Evolutionary conservation across 2,888 invertebrate genomes (phyloP).

Genomic region (Erebia palarica): DNA sequence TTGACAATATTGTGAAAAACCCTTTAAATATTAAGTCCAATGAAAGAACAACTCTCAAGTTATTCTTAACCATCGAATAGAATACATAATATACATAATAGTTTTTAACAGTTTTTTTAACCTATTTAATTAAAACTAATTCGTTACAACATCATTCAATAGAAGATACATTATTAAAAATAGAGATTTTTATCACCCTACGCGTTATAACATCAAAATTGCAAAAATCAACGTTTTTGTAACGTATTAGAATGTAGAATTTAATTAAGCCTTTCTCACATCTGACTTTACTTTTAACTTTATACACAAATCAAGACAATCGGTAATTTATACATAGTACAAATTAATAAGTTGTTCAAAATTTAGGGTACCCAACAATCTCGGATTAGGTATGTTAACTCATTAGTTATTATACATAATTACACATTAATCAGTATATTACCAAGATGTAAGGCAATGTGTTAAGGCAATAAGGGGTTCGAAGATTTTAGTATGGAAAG

Average conservation of each 20-base stretch:
- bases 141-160: slow-evolving; percentile 50
- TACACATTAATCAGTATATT: not conserved
- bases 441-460: no score
- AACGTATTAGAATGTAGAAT: slow-evolving; percentile 40
- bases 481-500: no score
- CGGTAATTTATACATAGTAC: not conserved
- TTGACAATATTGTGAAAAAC: slow-evolving; percentile 68
- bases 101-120: slow-evolving; percentile 56
- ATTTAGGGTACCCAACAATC: not conserved
- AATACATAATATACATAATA: slow-evolving; percentile 47
- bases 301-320: slow-evolving; percentile 4
- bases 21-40: slow-evolving; percentile 54
- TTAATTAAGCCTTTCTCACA: slow-evolving; percentile 23
- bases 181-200: slow-evolving; percentile 57
- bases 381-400: not conserved
- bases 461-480: no score
- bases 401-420: not conserved
- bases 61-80: slow-evolving; percentile 48
- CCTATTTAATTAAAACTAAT: slow-evolving; percentile 49
- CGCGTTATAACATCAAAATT: slow-evolving; percentile 49
- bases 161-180: slow-evolving; percentile 50
- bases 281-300: not conserved
- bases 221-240: slow-evolving; percentile 43
- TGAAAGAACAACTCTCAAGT: slow-evolving; percentile 45
- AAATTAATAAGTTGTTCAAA: not conserved